Percentiles rank a stretch among this genome's conserved stretches.
Evolutionary conservation across 2,888 invertebrate species (phyloP).

Genomic region (Eupithecia centaureata): DNA sequence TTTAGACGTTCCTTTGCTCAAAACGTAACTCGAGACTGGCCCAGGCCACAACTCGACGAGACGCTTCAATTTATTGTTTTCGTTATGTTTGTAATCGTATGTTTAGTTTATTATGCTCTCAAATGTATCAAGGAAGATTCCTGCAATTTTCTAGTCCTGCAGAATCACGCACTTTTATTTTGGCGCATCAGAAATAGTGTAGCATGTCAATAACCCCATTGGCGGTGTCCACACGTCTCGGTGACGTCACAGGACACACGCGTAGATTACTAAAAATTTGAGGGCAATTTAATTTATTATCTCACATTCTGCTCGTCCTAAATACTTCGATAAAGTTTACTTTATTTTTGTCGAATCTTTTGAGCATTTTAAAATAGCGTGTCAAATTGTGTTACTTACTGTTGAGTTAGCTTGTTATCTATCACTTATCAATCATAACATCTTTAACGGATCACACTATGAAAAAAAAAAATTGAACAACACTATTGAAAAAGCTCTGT

Average conservation of each 20-base stretch:
- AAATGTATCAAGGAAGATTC: slow-evolving; percentile 45
- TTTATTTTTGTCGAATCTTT: slow-evolving; percentile 32
- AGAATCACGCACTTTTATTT: slow-evolving; percentile 76
- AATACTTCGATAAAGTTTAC: slow-evolving; percentile 55
- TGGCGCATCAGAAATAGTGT: slow-evolving; percentile 81
- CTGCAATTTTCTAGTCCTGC: slow-evolving; percentile 48
- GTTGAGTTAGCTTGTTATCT: no score
- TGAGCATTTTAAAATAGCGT: slow-evolving; percentile 23
- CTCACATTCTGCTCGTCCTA: slow-evolving; percentile 65
- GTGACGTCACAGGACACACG: slow-evolving; percentile 76
- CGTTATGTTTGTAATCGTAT: slow-evolving; percentile 73
- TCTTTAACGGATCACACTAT: not conserved
- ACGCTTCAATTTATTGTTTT: slow-evolving; percentile 82
- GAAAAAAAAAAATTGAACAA: no score
- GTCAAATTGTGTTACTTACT: slow-evolving; percentile 14
- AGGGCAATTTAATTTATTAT: slow-evolving; percentile 78
- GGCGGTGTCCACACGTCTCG: slow-evolving; percentile 70
- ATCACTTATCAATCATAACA: no score
- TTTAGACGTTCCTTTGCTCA: slow-evolving; percentile 84
- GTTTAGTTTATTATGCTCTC: slow-evolving; percentile 48
- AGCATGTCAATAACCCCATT: slow-evolving; percentile 82
- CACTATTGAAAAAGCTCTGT: no score
- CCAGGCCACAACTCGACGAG: slow-evolving; percentile 77
- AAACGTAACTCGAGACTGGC: slow-evolving; percentile 82
- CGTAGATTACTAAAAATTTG: slow-evolving; percentile 70